A percentile compares a stretch with the other conserved stretches of the same genome.
These are phyloP conservation scores for Drosophila nigritarsus DNA, from an alignment of 2,888 invertebrate species.

Conservation along the genomic window DNA sequence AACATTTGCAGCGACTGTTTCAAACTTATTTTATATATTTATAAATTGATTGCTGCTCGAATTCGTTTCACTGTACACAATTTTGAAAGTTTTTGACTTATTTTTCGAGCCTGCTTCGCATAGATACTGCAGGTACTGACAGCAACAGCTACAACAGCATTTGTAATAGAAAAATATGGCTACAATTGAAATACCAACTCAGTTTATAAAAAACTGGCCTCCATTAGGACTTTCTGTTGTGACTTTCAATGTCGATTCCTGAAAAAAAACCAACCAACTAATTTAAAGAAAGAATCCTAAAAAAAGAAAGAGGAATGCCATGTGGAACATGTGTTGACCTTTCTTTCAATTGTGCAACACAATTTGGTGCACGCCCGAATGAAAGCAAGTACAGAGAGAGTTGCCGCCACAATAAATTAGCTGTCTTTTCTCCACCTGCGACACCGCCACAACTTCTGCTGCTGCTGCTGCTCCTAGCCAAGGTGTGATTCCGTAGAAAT, in stretches of 20 bases:
- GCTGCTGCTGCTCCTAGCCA: constrained; percentile 30
- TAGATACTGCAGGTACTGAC: rapidly evolving
- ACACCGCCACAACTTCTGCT: constrained; percentile 31
- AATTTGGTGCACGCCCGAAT: constrained; percentile 59
- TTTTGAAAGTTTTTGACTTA: not conserved
- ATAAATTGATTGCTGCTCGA: not conserved
- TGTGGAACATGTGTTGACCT: constrained; percentile 20
- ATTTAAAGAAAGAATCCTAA: constrained; percentile 5
- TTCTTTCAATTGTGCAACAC: constrained; percentile 37
- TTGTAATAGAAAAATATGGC: not conserved
- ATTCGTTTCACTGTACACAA: not conserved
- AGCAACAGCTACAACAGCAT: not conserved
- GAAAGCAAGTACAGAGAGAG: constrained; percentile 54
- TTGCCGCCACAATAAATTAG: constrained; percentile 61
- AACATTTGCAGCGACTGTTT: not conserved
- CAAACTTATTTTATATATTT: not conserved
- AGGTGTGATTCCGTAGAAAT: constrained; percentile 71
- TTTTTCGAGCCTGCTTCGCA: not conserved
- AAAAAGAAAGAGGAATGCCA: constrained; percentile 1
- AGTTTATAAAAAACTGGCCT: not conserved
- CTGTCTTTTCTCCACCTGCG: constrained; percentile 31
- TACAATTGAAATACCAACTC: constrained; percentile 12
- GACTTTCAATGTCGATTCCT: constrained; percentile 31
- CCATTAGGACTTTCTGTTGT: constrained; percentile 47
- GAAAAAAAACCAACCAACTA: constrained; percentile 5